Evolutionary conservation across 2,113 vertebrate species (phyloP).

Genomic region (Polypterus senegalus): DNA sequence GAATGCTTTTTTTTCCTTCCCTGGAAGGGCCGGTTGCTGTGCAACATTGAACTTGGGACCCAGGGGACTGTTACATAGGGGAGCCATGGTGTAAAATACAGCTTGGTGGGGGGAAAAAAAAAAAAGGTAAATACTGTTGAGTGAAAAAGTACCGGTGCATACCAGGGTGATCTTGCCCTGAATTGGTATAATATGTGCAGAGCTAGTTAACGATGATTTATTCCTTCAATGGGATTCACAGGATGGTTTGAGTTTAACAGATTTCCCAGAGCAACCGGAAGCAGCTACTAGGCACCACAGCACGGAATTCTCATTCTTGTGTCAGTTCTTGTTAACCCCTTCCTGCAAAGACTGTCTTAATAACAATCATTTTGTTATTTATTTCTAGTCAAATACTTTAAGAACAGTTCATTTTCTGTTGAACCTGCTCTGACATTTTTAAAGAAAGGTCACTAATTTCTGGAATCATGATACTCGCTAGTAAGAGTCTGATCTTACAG

Average conservation of each 20-base stretch:
- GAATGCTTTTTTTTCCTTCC: no score
- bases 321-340: conserved; percentile 11
- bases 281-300: conserved; percentile 29
- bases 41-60: no score
- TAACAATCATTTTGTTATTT: no score
- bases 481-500: no score
- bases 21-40: no score
- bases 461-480: no score
- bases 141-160: conserved; percentile 7
- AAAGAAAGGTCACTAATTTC: no score
- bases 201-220: conserved; percentile 40
- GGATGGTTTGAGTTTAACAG: conserved; percentile 31
- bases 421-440: no score
- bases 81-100: background rate
- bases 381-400: no score
- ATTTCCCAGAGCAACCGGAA: conserved; percentile 36
- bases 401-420: no score
- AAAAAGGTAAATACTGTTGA: conserved; percentile 24
- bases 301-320: conserved; percentile 31
- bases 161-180: conserved; percentile 10
- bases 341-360: background rate
- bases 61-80: no score
- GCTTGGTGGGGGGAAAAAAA: conserved; percentile 8
- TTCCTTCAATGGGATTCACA: conserved; percentile 26
- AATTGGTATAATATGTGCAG: conserved; percentile 25